phyloP scores from a whole-genome alignment of 2,113 vertebrate genomes.

The Raja brachyura region DNA sequence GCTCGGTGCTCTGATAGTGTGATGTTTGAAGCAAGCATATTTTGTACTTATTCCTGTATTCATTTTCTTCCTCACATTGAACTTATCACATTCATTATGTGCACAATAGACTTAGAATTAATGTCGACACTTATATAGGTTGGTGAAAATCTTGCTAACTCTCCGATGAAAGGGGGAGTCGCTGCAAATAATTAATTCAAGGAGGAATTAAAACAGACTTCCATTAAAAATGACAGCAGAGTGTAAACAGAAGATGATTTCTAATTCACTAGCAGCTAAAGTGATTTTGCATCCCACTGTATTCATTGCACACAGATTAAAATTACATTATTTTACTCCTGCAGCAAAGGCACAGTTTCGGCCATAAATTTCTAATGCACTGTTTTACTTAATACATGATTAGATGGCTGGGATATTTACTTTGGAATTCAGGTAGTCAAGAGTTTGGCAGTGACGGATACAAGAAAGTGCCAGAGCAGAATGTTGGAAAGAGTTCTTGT shows the following conservation, averaged over 20 bases:
- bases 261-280: neutral
- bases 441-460: neutral
- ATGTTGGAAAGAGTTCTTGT: neutral
- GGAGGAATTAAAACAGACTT: no score
- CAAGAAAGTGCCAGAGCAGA: neutral
- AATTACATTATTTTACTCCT: neutral
- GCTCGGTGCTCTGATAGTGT: neutral
- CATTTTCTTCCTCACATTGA: neutral
- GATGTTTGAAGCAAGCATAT: neutral
- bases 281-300: neutral
- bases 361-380: neutral
- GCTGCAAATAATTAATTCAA: neutral
- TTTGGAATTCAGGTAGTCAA: neutral
- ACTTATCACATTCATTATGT: neutral
- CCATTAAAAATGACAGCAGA: neutral
- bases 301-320: neutral
- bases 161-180: neutral
- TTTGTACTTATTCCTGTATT: neutral
- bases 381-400: neutral
- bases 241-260: neutral
- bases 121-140: neutral
- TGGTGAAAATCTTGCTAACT: neutral
- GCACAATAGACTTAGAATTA: neutral
- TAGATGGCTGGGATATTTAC: constrained; percentile 1
- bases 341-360: neutral